Evolutionary conservation across 2,888 invertebrate species (phyloP), one percentile per base, ranked within the genome.

Genomic region (Cylloceria caligata): DNA sequence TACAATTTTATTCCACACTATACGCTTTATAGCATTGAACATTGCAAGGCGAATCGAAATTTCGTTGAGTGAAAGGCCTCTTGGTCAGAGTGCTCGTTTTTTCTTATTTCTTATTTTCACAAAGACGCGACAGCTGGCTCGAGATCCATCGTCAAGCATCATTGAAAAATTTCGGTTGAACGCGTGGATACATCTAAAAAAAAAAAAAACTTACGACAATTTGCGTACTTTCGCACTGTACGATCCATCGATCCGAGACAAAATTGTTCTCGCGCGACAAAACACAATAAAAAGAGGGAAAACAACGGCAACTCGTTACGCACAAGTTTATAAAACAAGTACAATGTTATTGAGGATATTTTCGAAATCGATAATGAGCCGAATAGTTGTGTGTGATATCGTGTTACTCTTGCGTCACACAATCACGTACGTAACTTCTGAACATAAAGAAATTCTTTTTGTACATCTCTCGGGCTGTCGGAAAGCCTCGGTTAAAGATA

Each of bases 371-470:
- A 30, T 47, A 69, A 49, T 24, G 73, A 64, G 39, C 39, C 47
- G 11, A 55, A n/a, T 52, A 60, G 57, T 34, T 19, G 60, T 36
- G 3, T 30, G 30, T 57, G 69, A 64, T 77, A 73, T 78, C 76
- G 71, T 62, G 62, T 76, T 77, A 49, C 34, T 57, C 67, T 86
- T 85, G 79, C 82, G 78, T 81, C 84, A 86, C 45, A 49, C 45
- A 11, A 42, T n/a, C 42, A 36, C 47, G 47, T 74, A 80, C 83
- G 83, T 84, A 84, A 84, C 71, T 60, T 64, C 47, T 52, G 34
- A 49, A 71, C 69, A 60, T 80, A 80, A 74, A 73, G 77, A 65
- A 83, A 77, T 60, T 73, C 77, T 55, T 39, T 24, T 52, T 21
- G 30, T 19, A 30, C 7, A 64, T 34, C 6, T n/a, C 45, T n/a